Conservation (phyloP, 2,797 vertebrate species). For the Tinamus major region DNA sequence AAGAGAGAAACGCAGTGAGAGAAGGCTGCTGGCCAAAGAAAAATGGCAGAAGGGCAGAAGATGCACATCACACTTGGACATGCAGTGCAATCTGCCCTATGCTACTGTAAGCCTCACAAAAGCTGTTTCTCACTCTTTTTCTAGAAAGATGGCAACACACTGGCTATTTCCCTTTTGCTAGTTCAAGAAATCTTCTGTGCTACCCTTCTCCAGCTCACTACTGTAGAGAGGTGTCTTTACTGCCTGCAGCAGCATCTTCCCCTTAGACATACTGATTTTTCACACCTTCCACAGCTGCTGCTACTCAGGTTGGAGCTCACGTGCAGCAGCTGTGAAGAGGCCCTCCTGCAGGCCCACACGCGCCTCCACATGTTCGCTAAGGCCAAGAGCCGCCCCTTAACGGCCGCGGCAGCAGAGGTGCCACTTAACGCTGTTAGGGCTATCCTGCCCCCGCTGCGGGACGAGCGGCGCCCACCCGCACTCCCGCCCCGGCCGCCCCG, state of each 20-base stretch:
- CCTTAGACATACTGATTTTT: rapidly evolving
- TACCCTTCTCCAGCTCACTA: too few relatives aligned
- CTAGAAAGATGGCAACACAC: neutral
- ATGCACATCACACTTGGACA: rapidly evolving
- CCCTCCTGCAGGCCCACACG: too few relatives aligned
- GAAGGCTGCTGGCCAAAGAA: neutral
- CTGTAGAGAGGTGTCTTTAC: rapidly evolving
- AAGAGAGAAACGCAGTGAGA: rapidly evolving
- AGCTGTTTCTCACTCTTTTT: rapidly evolving
- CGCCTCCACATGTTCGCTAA: neutral
- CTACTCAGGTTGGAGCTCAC: rapidly evolving
- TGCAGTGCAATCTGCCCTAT: rapidly evolving
- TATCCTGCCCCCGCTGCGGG: too few relatives aligned
- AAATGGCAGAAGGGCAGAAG: neutral
- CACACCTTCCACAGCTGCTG: too few relatives aligned
- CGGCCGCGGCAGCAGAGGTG: neutral
- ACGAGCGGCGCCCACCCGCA: too few relatives aligned
- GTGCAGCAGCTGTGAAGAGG: neutral
- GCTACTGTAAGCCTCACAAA: rapidly evolving
- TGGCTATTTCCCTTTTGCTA: too few relatives aligned
- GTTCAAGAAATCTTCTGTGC: neutral
- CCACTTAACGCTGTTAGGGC: rapidly evolving
- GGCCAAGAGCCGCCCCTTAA: neutral
- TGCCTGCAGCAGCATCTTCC: neutral
- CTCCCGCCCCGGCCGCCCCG: neutral